Conservation (phyloP, 2,888 invertebrate species). For the Toxonevra muliebris region DNA sequence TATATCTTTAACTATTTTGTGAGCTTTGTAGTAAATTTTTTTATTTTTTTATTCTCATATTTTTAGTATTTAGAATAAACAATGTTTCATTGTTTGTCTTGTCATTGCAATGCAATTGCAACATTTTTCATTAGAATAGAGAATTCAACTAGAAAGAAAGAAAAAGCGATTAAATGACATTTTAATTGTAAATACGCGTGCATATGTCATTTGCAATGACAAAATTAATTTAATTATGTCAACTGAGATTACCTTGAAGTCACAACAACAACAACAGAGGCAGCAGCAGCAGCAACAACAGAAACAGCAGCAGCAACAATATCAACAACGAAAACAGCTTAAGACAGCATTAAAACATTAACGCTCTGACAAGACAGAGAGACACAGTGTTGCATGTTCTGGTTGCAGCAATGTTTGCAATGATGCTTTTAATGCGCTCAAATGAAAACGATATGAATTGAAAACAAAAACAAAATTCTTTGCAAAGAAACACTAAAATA, state of each 20-base stretch:
- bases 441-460: not conserved
- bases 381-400: constrained; percentile 39
- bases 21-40: no score
- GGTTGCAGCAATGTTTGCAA: constrained; percentile 17
- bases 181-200: constrained; percentile 44
- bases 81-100: not conserved
- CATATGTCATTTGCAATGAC: constrained; percentile 46
- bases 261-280: constrained; percentile 22
- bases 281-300: constrained; percentile 17
- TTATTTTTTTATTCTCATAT: no score
- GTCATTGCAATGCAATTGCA: not conserved
- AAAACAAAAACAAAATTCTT: not conserved
- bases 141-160: constrained; percentile 1
- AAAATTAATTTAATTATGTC: constrained; percentile 64
- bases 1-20: no score
- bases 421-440: constrained; percentile 19
- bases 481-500: not conserved
- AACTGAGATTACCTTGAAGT: constrained; percentile 61
- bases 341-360: constrained; percentile 21
- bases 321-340: constrained; percentile 24
- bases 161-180: constrained; percentile 40
- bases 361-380: constrained; percentile 18
- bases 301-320: constrained; percentile 15
- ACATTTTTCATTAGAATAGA: not conserved
- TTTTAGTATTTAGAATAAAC: no score